These are phyloP conservation scores for Cylloceria caligata DNA, from an alignment of 2,888 invertebrate genomes.

Conservation along the genomic window DNA sequence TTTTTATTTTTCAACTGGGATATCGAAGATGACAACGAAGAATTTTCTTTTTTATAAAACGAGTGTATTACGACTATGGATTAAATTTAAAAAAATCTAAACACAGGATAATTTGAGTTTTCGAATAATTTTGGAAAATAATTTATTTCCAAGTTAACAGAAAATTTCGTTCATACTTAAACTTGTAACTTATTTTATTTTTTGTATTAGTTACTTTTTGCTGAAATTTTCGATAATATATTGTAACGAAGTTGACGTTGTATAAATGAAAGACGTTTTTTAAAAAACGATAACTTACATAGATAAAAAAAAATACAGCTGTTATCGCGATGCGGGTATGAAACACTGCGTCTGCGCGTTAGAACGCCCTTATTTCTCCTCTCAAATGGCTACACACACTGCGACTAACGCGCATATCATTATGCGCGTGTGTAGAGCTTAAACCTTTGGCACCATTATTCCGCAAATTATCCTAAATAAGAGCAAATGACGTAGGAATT, in stretches of 20 bases:
- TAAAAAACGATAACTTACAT: background rate
- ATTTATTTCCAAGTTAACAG: no score
- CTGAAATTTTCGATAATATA: no score
- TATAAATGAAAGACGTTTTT: background rate
- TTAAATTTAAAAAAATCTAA: no score
- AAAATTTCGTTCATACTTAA: no score
- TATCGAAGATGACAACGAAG: no score
- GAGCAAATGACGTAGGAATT: slow-evolving; percentile 4
- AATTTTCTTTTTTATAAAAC: no score
- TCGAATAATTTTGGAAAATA: background rate
- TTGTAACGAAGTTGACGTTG: no score
- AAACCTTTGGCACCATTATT: slow-evolving; percentile 15
- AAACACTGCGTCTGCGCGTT: slow-evolving; percentile 12
- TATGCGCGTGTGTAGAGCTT: background rate
- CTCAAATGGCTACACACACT: background rate
- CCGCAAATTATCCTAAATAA: slow-evolving; percentile 19
- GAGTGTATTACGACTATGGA: no score
- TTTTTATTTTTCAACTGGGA: no score
- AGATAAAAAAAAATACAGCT: slow-evolving; percentile 5
- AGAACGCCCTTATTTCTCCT: slow-evolving; percentile 17
- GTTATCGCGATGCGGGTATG: background rate
- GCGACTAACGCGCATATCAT: slow-evolving; percentile 15
- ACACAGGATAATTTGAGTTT: background rate
- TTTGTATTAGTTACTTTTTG: no score
- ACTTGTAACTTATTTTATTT: no score